phyloP scores from a whole-genome alignment of 2,113 vertebrate species.

The Octodon degus region DNA sequence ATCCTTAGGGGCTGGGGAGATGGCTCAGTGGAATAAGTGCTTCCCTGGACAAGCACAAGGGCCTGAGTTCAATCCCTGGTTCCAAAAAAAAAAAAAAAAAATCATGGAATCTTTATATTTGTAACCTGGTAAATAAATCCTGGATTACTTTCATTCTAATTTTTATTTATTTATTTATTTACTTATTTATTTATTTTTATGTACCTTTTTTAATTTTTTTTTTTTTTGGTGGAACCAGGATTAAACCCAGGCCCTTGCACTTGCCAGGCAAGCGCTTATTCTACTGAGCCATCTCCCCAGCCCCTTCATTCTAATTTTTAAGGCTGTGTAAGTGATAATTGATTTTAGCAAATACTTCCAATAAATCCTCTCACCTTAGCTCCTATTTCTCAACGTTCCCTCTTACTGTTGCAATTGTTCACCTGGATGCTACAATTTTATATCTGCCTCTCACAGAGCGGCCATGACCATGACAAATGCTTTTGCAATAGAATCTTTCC shows the following conservation, averaged over 20 bases:
- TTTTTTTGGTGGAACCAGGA: too few relatives aligned
- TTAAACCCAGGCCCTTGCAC: too few relatives aligned
- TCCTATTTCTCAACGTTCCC: neutral
- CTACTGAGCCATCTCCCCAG: too few relatives aligned
- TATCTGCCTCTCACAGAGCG: neutral
- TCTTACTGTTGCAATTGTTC: neutral
- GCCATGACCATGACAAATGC: neutral
- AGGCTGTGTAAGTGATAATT: neutral
- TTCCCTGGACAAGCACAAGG: too few relatives aligned
- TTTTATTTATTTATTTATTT: neutral
- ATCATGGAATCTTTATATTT: neutral
- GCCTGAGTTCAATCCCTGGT: too few relatives aligned
- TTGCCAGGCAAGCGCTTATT: too few relatives aligned
- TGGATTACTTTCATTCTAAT: constrained; percentile 19
- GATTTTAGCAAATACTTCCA: constrained; percentile 19
- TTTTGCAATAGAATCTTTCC: constrained; percentile 38
- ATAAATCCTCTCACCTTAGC: neutral
- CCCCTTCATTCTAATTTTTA: constrained; percentile 24
- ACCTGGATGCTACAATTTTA: neutral
- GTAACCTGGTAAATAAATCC: constrained; percentile 24
- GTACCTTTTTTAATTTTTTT: too few relatives aligned
- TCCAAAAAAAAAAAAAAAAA: neutral
- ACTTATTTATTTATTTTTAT: too few relatives aligned
- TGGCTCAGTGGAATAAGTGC: too few relatives aligned
- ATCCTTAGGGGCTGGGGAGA: neutral